Evolutionary conservation across 2,113 vertebrate genomes (phyloP), one percentile per base, ranked within the genome.

Genomic region (Grammomys dolichurus): DNA sequence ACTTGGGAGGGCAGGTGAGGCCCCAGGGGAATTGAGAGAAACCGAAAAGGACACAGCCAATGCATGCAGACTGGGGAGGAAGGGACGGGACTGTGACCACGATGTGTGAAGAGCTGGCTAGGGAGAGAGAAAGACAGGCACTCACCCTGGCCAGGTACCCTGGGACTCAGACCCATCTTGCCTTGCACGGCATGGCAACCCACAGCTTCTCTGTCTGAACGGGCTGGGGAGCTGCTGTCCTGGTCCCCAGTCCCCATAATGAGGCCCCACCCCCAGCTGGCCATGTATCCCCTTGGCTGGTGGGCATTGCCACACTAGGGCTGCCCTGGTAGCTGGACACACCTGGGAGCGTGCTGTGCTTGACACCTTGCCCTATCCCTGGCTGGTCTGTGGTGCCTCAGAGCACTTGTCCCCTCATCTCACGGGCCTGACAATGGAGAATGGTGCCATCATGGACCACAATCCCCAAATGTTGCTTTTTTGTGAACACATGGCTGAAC

Each of bases 381-480:
- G 20, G 46, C 80, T 31, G 28, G 97, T 91, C 93, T 65, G 0
- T 13, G 87, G 95, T 70, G 19, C 58, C 58, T 60, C 3, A 0
- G 36, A 26, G 95, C 51, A 90, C 98, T 98, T 96, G 98, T 97
- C 98, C 98, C 10, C 98, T 97, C 98, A 99, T 98, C 99, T 98
- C 98, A 98, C 36, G 95, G 43, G 92, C 98, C 84, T 67, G 7
- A 98, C 98, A 96, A 97, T 96, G 97, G 91, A 98, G 98, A 87
- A 93, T 60, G 88, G 96, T 90, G 92, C 97, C 56, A 98, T 97
- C 97, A 85, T 67, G 96, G 97, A 60, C 97, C 4, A 94, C 94
- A 81, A 97, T 97, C 98, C 98, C 98, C 98, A 98, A 98, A 98
- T 97, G 98, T 96, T 98, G 98, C 97, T 98, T 98, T 97, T 98